Conservation (phyloP, 1,140 invertebrate species). For the Halictus rubicundus region DNA sequence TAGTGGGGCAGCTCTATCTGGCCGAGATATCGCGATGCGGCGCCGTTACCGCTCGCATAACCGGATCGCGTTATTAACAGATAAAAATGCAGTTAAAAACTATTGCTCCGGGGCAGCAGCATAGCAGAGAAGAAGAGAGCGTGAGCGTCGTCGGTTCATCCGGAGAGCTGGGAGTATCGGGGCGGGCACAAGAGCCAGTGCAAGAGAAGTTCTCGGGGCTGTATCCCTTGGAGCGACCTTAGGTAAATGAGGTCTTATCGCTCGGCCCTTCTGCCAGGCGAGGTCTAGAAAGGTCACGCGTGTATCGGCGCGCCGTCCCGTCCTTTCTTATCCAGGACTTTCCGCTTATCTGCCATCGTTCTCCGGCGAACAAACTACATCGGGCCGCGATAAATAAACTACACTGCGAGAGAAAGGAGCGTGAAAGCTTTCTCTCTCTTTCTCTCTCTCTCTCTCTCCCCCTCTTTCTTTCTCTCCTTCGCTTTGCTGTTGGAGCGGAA, state of each 20-base stretch:
- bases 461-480: too few relatives aligned
- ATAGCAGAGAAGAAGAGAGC: neutral
- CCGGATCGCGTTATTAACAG: conserved; percentile 17
- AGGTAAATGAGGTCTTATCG: conserved; percentile 47
- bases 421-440: too few relatives aligned
- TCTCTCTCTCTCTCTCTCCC: too few relatives aligned
- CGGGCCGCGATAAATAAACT: conserved; percentile 9
- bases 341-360: conserved; percentile 1
- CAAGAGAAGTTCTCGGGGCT: conserved; percentile 1
- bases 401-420: too few relatives aligned
- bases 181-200: neutral
- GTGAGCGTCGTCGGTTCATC: neutral
- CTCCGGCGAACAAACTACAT: neutral
- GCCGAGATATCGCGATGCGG: neutral
- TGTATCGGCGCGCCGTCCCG: neutral
- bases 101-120: conserved; percentile 1
- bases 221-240: conserved; percentile 3
- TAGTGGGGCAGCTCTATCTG: neutral
- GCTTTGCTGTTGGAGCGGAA: neutral
- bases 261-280: neutral
- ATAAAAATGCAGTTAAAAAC: conserved; percentile 46
- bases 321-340: neutral
- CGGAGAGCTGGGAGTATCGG: too few relatives aligned
- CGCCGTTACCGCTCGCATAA: neutral
- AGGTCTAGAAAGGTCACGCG: conserved; percentile 19